Conservation (phyloP, 2,888 invertebrate genomes). For the Drosophila hamatofila region DNA sequence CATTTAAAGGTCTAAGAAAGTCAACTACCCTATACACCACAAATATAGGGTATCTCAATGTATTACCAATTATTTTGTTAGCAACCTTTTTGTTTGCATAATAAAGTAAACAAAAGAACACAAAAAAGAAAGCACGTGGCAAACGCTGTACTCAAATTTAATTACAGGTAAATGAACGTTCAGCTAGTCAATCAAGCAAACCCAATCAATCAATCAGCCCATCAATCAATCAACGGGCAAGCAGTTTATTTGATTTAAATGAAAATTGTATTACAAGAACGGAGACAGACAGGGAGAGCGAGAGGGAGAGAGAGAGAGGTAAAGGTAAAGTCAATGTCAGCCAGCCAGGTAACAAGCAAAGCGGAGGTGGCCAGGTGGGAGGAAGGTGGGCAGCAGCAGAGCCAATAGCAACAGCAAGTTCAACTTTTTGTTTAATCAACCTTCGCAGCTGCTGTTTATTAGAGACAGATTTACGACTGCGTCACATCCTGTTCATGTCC, state of each 20-base stretch:
- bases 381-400: background rate
- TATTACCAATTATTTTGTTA: background rate
- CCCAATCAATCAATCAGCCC: slow-evolving; percentile 44
- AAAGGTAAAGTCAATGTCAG: slow-evolving; percentile 6
- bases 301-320: background rate
- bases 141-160: slow-evolving; percentile 40
- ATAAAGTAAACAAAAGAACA: slow-evolving; percentile 42
- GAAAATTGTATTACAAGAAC: slow-evolving; percentile 21
- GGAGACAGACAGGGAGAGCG: background rate
- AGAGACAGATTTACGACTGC: slow-evolving; percentile 62
- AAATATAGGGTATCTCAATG: slow-evolving; percentile 2
- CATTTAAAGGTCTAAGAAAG: too few relatives aligned
- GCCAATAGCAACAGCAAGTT: slow-evolving; percentile 15
- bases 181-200: slow-evolving; percentile 32
- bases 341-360: slow-evolving; percentile 10
- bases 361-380: background rate
- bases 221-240: slow-evolving; percentile 53
- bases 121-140: slow-evolving; percentile 37
- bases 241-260: slow-evolving; percentile 47
- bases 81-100: slow-evolving; percentile 11
- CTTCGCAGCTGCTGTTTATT: slow-evolving; percentile 64
- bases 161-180: slow-evolving; percentile 67
- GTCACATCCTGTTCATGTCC: slow-evolving; percentile 72
- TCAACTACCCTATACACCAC: background rate
- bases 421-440: slow-evolving; percentile 71